These are phyloP conservation scores for Acyrthosiphon pisum DNA, from an alignment of 1,140 invertebrate genomes.

Conservation along the genomic window DNA sequence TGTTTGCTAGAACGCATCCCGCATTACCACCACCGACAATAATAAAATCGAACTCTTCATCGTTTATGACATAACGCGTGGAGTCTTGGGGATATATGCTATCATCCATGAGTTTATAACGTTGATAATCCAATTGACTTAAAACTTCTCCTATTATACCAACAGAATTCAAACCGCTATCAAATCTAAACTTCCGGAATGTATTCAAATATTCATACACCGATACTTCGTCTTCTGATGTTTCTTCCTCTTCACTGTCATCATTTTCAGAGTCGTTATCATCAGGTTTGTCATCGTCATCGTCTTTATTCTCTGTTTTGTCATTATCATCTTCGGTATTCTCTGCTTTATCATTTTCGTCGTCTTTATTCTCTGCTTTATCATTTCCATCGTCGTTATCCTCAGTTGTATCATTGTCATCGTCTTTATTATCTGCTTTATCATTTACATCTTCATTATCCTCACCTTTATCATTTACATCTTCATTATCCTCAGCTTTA, in stretches of 20 bases:
- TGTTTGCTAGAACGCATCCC: slow-evolving; percentile 67
- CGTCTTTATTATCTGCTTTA: background rate
- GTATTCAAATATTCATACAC: slow-evolving; percentile 66
- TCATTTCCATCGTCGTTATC: no score
- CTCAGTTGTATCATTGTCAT: slow-evolving; percentile 74
- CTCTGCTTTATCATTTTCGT: background rate
- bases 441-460: background rate
- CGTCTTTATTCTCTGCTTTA: background rate
- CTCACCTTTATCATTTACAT: background rate
- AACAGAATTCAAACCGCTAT: slow-evolving; percentile 39
- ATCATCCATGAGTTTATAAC: slow-evolving; percentile 41
- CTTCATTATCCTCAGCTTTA: no score
- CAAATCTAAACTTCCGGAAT: slow-evolving; percentile 48
- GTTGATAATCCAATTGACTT: slow-evolving; percentile 24
- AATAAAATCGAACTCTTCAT: slow-evolving; percentile 58
- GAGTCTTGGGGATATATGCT: slow-evolving; percentile 33
- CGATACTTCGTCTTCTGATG: background rate
- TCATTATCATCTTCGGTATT: background rate
- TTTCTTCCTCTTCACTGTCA: slow-evolving; percentile 62
- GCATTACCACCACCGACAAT: slow-evolving; percentile 62
- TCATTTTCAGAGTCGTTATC: slow-evolving; percentile 69
- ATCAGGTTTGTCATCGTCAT: no score
- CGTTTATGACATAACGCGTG: background rate
- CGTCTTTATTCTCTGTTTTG: background rate
- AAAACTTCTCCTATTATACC: slow-evolving; percentile 43